These are phyloP conservation scores for Forbesichthys agassizii DNA, from an alignment of 2,113 vertebrate species.

Conservation along the genomic window DNA sequence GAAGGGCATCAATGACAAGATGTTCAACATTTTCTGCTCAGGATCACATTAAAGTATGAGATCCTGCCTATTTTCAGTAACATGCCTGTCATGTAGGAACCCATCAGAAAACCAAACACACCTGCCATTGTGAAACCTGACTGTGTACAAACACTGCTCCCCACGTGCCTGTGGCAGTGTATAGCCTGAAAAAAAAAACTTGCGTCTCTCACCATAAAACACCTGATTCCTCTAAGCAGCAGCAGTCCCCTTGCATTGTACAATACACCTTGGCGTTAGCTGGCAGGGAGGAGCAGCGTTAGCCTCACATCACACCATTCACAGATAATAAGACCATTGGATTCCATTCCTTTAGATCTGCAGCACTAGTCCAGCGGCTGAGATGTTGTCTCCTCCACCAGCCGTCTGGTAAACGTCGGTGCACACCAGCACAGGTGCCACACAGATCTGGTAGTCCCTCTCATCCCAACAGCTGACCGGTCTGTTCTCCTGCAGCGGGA, in stretches of 20 bases:
- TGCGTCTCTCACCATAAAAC: slow-evolving; percentile 15
- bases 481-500: slow-evolving; percentile 75
- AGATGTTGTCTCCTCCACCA: slow-evolving; percentile 84
- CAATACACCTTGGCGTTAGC: slow-evolving; percentile 19
- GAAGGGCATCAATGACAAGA: no score
- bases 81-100: no score
- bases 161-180: no score
- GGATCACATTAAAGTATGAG: no score
- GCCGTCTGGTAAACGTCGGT: slow-evolving; percentile 85
- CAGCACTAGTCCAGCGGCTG: slow-evolving; percentile 82
- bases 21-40: no score
- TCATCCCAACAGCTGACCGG: slow-evolving; percentile 84
- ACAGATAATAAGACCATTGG: slow-evolving; percentile 11
- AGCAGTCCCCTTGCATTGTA: slow-evolving; percentile 3
- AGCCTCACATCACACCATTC: slow-evolving; percentile 19
- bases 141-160: no score
- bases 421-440: slow-evolving; percentile 84
- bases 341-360: slow-evolving; percentile 71
- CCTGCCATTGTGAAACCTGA: no score
- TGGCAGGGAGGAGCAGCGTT: slow-evolving; percentile 6
- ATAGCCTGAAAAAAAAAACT: no score
- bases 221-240: neutral
- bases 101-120: no score
- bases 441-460: slow-evolving; percentile 79
- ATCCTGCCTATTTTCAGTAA: no score